A percentile compares a stretch with the other conserved stretches of the same genome.
phyloP scores from a whole-genome alignment of 30 jellyfish, hydroid and myxozoan genomes.

The Sanderia malayensis region DNA sequence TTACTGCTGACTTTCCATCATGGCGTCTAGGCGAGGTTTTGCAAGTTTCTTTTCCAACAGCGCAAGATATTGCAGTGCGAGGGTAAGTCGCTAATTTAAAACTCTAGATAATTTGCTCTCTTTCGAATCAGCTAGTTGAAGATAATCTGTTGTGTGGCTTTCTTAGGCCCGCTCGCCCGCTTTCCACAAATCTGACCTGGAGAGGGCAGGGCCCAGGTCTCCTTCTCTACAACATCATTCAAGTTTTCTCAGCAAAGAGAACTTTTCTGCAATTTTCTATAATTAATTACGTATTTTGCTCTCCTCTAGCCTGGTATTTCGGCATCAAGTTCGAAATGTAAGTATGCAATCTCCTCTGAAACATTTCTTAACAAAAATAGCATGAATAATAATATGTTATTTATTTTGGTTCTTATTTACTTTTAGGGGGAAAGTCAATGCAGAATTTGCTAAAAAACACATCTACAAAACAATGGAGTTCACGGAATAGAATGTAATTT shows the following conservation, averaged over 20 bases:
- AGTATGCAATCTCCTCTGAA: too few relatives aligned
- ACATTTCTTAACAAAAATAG: too few relatives aligned
- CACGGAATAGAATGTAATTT: constrained; percentile 40
- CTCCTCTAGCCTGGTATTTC: constrained; percentile 51
- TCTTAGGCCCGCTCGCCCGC: too few relatives aligned
- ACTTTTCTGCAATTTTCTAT: too few relatives aligned
- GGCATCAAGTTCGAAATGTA: constrained; percentile 50
- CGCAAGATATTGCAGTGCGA: constrained; percentile 25
- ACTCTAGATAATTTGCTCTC: too few relatives aligned
- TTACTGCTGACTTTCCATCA: neutral
- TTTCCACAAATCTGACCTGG: too few relatives aligned
- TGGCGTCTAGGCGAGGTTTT: constrained; percentile 46
- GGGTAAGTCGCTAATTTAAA: constrained; percentile 3
- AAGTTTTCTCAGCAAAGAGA: too few relatives aligned
- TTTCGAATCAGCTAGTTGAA: too few relatives aligned
- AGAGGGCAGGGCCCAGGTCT: too few relatives aligned
- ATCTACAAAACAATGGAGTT: constrained; percentile 49
- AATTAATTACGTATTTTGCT: neutral
- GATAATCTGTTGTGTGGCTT: too few relatives aligned
- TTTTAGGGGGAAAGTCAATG: constrained; percentile 60
- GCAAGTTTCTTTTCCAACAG: constrained; percentile 20
- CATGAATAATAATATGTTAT: neutral
- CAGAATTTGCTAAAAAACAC: constrained; percentile 41
- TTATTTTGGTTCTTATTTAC: too few relatives aligned
- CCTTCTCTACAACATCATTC: too few relatives aligned